These are phyloP conservation scores for Omphaloscelis lunosa DNA, from an alignment of 2,888 invertebrate genomes.

Conservation along the genomic window DNA sequence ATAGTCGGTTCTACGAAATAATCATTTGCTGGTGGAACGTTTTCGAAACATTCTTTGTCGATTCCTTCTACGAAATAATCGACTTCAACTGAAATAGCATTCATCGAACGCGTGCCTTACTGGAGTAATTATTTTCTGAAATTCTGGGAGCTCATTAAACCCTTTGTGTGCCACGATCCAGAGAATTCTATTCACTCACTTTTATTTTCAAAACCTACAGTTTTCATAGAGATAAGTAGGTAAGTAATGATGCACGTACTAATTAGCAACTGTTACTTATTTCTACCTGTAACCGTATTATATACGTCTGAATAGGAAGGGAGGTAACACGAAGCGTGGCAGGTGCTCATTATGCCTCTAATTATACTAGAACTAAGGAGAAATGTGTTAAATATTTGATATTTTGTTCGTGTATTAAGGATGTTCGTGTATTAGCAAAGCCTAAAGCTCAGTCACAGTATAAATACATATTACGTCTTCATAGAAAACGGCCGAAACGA, in stretches of 20 bases:
- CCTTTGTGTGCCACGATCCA: neutral
- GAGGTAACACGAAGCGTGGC: constrained; percentile 37
- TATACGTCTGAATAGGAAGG: constrained; percentile 36
- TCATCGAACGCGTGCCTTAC: neutral
- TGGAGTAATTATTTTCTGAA: neutral
- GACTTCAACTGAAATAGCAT: neutral
- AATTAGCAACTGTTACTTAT: constrained; percentile 49
- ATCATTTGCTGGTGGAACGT: neutral
- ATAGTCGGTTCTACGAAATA: constrained; percentile 3
- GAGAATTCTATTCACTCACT: neutral
- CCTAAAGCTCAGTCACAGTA: neutral
- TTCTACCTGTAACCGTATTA: constrained; percentile 39
- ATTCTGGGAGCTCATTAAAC: neutral
- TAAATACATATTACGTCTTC: no score
- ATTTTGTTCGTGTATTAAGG: constrained; percentile 1
- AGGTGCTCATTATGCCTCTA: constrained; percentile 50
- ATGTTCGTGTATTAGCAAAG: neutral
- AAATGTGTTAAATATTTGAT: constrained; percentile 29
- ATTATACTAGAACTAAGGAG: constrained; percentile 38
- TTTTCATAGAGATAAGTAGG: neutral
- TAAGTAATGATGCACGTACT: constrained; percentile 61
- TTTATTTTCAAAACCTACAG: constrained; percentile 1
- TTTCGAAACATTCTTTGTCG: neutral
- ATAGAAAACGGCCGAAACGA: no score
- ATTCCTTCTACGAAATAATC: constrained; percentile 5